Percentiles rank a stretch among this genome's conserved stretches.
These are phyloP conservation scores for Jacana jacana DNA, from an alignment of 2,113 vertebrate genomes.

Conservation along the genomic window DNA sequence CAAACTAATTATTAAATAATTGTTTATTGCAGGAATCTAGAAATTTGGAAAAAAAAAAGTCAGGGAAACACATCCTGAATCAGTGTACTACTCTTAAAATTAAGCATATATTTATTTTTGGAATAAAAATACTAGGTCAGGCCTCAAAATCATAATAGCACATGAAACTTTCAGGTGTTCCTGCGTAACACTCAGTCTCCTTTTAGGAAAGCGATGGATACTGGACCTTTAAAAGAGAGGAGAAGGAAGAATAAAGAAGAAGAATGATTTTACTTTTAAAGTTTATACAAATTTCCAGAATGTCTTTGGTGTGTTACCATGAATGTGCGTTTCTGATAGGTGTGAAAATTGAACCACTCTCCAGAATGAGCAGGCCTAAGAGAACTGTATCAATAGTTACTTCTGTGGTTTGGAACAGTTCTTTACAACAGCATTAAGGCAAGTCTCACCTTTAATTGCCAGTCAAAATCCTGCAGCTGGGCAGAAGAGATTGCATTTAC, in stretches of 20 bases:
- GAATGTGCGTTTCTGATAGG: neutral
- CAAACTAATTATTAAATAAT: neutral
- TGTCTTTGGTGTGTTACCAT: neutral
- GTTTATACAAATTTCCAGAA: neutral
- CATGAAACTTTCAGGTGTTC: neutral
- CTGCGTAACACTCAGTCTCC: rapidly evolving
- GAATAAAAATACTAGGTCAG: neutral
- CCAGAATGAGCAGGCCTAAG: neutral
- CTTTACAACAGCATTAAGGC: neutral
- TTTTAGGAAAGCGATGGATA: neutral
- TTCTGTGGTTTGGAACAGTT: neutral
- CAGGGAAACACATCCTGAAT: neutral
- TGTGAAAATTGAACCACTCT: neutral
- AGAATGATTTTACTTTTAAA: neutral
- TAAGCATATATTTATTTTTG: neutral
- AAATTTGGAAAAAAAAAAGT: neutral
- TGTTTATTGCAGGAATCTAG: neutral
- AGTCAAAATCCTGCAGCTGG: conserved; percentile 92
- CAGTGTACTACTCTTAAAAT: neutral
- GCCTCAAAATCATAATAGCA: neutral
- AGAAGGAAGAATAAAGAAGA: too few relatives aligned
- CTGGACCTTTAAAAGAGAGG: neutral
- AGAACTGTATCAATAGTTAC: neutral
- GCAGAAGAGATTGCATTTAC: conserved; percentile 85
- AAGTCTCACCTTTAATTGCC: conserved; percentile 90